phyloP scores from a whole-genome alignment of 2,797 vertebrate species.

The Corythornis leucogaster region DNA sequence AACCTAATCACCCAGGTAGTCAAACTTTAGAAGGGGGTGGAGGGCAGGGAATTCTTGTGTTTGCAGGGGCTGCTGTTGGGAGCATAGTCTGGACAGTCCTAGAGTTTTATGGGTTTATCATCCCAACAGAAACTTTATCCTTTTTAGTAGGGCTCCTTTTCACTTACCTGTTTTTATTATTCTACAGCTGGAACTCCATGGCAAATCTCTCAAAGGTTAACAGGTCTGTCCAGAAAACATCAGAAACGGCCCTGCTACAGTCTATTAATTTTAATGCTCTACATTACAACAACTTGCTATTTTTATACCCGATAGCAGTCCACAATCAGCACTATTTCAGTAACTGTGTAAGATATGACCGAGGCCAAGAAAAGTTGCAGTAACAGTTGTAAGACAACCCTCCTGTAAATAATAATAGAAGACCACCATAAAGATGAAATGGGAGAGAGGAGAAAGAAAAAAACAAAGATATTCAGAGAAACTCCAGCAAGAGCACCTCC shows the following conservation, averaged over 20 bases:
- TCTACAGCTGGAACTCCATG: conserved; percentile 15
- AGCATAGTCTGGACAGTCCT: neutral
- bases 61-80: neutral
- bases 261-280: conserved; percentile 69
- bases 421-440: neutral
- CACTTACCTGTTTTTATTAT: conserved; percentile 56
- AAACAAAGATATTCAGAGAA: neutral
- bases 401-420: neutral
- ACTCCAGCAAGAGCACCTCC: neutral
- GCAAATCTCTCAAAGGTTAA: conserved; percentile 67
- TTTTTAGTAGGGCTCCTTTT: neutral
- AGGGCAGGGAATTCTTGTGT: neutral
- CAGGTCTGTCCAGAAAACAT: conserved; percentile 50
- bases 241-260: conserved; percentile 12
- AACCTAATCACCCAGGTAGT: neutral
- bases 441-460: neutral
- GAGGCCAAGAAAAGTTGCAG: conserved; percentile 49
- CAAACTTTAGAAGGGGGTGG: neutral
- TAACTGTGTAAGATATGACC: conserved; percentile 58
- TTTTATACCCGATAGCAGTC: conserved; percentile 59
- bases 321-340: conserved; percentile 45
- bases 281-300: conserved; percentile 62
- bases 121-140: conserved; percentile 11
- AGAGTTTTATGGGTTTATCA: conserved; percentile 35
- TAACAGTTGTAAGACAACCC: conserved; percentile 16